A percentile compares a stretch with the other conserved stretches of the same genome.
Conservation (phyloP, 2,113 vertebrate genomes). For the Progne subis region DNA sequence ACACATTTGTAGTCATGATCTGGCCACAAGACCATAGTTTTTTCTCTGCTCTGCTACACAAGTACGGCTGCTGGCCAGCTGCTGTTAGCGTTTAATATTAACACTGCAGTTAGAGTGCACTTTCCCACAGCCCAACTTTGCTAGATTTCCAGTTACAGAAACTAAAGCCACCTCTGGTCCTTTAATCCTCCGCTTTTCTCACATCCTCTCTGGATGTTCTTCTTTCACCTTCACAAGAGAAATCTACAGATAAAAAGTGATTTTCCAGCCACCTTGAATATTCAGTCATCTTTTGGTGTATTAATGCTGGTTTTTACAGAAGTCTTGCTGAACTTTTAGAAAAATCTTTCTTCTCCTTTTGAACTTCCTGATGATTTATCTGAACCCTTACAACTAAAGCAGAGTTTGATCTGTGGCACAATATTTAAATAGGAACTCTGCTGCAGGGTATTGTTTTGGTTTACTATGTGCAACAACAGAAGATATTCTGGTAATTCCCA, state of each 20-base stretch:
- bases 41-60: neutral
- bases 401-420: neutral
- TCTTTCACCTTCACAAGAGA: neutral
- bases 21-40: neutral
- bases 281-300: neutral
- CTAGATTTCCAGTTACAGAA: neutral
- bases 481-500: neutral
- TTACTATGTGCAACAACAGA: neutral
- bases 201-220: fast-evolving
- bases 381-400: neutral
- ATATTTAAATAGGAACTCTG: neutral
- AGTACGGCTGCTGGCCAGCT: neutral
- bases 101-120: neutral
- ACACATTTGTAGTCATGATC: neutral
- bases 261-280: neutral
- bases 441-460: neutral
- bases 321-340: neutral
- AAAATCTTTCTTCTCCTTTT: neutral
- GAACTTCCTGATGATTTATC: neutral
- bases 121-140: neutral
- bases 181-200: neutral
- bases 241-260: neutral
- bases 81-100: neutral
- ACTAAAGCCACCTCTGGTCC: neutral
- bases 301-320: neutral